phyloP scores from a whole-genome alignment of 1,140 invertebrate species.

The Archivesica marissinica region DNA sequence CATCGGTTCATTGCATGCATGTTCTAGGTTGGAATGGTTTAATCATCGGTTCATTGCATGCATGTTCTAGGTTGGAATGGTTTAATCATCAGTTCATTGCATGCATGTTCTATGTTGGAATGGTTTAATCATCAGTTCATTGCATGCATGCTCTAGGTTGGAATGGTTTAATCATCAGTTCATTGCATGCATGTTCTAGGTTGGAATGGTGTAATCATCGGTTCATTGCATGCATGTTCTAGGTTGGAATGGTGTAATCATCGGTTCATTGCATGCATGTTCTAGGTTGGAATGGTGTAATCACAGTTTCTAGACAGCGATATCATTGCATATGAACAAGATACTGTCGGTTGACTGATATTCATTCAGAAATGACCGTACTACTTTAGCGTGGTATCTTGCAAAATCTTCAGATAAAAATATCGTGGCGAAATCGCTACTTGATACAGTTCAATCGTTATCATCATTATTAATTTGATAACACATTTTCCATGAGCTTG shows the following conservation, averaged over 20 bases:
- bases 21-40: background rate
- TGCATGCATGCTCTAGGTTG: background rate
- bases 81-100: background rate
- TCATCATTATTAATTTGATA: background rate
- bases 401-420: background rate
- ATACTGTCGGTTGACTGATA: background rate
- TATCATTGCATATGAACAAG: background rate
- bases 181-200: background rate
- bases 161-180: background rate
- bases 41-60: background rate
- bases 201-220: background rate
- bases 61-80: background rate
- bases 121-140: background rate
- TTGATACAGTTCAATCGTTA: background rate
- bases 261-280: background rate
- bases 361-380: background rate
- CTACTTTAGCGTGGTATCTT: background rate
- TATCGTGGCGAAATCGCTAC: conserved; percentile 19
- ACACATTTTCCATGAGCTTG: too few relatives aligned
- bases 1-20: background rate
- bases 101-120: too few relatives aligned
- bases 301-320: background rate
- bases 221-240: background rate
- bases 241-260: background rate
- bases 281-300: background rate